A percentile compares a stretch with the other conserved stretches of the same genome.
phyloP scores from a whole-genome alignment of 2,797 vertebrate genomes.

The Scleropages formosus region DNA sequence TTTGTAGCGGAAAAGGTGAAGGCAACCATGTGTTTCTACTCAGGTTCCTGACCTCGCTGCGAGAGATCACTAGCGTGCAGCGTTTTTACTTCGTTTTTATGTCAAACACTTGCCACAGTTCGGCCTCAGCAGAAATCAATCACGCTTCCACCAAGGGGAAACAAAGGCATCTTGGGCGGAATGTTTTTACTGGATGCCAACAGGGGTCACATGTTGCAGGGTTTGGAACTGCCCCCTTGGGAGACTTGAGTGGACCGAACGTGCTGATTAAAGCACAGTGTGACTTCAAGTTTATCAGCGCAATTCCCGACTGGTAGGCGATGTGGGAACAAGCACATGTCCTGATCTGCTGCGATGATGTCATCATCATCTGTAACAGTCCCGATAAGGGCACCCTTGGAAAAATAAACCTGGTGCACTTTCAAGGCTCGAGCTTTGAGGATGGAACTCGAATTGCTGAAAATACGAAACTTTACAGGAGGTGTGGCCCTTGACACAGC shows the following conservation, averaged over 20 bases:
- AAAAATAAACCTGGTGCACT: too few relatives aligned
- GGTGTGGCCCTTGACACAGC: too few relatives aligned
- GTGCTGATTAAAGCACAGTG: background rate
- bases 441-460: background rate
- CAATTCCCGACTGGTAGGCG: too few relatives aligned
- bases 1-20: background rate
- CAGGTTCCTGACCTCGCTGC: background rate
- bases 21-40: background rate
- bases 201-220: constrained; percentile 39
- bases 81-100: background rate
- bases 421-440: background rate
- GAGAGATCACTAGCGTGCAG: background rate
- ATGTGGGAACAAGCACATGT: too few relatives aligned
- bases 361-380: constrained; percentile 29
- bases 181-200: constrained; percentile 51
- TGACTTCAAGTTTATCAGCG: constrained; percentile 30
- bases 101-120: background rate
- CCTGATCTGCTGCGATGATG: too few relatives aligned
- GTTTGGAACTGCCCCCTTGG: constrained; percentile 43
- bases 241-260: constrained; percentile 30
- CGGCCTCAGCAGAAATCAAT: too few relatives aligned
- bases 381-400: too few relatives aligned
- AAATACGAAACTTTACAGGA: constrained; percentile 42
- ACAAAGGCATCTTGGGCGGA: background rate
- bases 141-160: background rate